These are phyloP conservation scores for Oxyteleia sp. DNA, from an alignment of 2,888 invertebrate species.

Conservation along the genomic window DNA sequence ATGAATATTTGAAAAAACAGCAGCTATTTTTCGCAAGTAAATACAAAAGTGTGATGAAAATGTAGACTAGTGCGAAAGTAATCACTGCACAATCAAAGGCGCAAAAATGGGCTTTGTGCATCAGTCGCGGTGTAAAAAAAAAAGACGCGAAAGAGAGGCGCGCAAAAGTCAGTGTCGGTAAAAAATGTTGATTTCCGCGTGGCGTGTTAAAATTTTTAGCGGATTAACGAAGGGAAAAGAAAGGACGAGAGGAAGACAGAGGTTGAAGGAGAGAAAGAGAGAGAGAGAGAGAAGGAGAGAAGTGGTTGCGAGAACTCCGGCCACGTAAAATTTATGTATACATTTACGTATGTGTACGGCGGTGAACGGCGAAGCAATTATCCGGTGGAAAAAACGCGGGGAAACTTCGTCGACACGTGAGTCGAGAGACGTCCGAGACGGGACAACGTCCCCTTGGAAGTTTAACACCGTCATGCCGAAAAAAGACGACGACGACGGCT, in stretches of 20 bases:
- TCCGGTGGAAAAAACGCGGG: conserved; percentile 65
- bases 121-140: conserved; percentile 7
- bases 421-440: conserved; percentile 65
- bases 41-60: conserved; percentile 1
- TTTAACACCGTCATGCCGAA: conserved; percentile 67
- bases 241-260: too few species aligned
- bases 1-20: neutral
- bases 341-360: conserved; percentile 65
- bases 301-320: conserved; percentile 48
- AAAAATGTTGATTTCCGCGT: conserved; percentile 56
- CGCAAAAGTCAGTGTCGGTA: conserved; percentile 1
- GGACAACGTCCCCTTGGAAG: conserved; percentile 68
- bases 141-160: neutral
- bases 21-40: too few species aligned
- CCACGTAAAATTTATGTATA: conserved; percentile 70
- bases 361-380: conserved; percentile 71
- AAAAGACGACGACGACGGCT: conserved; percentile 40
- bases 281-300: too few species aligned
- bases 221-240: conserved; percentile 60
- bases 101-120: conserved; percentile 27
- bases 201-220: conserved; percentile 64
- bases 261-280: too few species aligned
- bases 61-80: conserved; percentile 15
- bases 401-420: conserved; percentile 73
- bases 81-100: conserved; percentile 32